Evolutionary conservation across 2,888 invertebrate genomes (phyloP), one percentile per base, ranked within the genome.

Genomic region (Eilema sororculum): DNA sequence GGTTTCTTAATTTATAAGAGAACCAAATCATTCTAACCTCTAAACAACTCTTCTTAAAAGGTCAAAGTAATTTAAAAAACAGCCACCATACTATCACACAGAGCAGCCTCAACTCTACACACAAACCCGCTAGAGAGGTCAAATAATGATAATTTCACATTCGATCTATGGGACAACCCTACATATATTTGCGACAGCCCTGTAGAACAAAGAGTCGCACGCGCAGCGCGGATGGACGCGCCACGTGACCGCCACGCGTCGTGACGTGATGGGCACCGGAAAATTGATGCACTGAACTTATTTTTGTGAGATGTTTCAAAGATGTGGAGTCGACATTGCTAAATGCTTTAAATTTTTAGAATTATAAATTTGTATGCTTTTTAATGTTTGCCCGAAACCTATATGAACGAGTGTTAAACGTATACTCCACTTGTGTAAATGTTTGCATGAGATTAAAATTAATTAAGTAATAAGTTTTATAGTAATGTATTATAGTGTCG

Each of bases 161-260:
- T 78, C 78, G 72, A 79, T 78, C 78, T 74, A 67, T 58, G 78
- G 75, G 79, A 73, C 81, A 66, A 75, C 84, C 83, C 81, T 68
- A 73, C 56, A 56, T 68, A 76, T 67, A 60, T 72, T 72, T 65
- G 68, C 68, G 72, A 69, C 72, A 69, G 62, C 72, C 72, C 72
- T 69, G 62, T 65, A 76, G 78, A 80, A 83, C 82, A 82, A 83
- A 82, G 62, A 71, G 76, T 61, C 68, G 65, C 81, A 76, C 81
- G 75, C 83, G 78, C 73, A 63, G 77, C 80, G 74, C 78, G 79
- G 84, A 78, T 77, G 84, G 82, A 83, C 83, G 78, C 75, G 81
- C 68, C 93, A 90, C 93, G 93, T 89, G 93, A 73, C 92, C 86
- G 87, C 61, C 93, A 91, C 93, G 93, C 83, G 93, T 76, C 69